Percentiles rank a stretch among this genome's conserved stretches.
Conservation (phyloP, 2,888 invertebrate genomes). For the Serripes groenlandicus region DNA sequence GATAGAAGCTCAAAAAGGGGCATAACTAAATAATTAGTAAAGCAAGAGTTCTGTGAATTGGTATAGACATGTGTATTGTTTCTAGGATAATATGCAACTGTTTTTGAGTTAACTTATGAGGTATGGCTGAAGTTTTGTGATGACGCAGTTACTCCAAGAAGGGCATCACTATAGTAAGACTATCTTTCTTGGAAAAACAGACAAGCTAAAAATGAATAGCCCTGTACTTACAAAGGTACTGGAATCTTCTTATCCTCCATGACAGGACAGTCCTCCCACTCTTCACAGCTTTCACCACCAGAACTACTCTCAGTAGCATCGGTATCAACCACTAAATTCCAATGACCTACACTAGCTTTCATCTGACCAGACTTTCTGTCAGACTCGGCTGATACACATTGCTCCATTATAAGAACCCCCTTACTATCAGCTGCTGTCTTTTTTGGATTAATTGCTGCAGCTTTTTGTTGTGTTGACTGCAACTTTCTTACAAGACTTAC, state of each 20-base stretch:
- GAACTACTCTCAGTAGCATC: conserved; percentile 98
- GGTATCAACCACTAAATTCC: conserved; percentile 93
- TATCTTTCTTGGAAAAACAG: no score
- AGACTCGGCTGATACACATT: conserved; percentile 88
- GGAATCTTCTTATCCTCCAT: conserved; percentile 48
- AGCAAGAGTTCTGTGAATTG: no score
- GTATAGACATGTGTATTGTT: no score
- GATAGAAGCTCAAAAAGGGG: no score
- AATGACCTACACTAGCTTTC: conserved; percentile 91
- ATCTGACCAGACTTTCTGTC: conserved; percentile 90
- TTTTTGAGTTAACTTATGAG: no score
- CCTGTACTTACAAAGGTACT: conserved; percentile 63
- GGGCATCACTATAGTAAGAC: no score
- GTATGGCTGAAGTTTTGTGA: no score
- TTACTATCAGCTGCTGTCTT: conserved; percentile 57
- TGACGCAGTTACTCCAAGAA: no score
- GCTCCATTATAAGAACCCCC: conserved; percentile 78
- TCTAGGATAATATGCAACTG: no score
- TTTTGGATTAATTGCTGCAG: conserved; percentile 45
- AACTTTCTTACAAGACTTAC: conserved; percentile 89
- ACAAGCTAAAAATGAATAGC: no score
- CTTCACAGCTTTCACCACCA: conserved; percentile 97
- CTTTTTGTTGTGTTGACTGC: conserved; percentile 86
- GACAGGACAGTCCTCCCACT: conserved; percentile 87
- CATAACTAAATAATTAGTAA: no score